phyloP scores from a whole-genome alignment of 2,797 vertebrate species.

The Labeo calbasu region DNA sequence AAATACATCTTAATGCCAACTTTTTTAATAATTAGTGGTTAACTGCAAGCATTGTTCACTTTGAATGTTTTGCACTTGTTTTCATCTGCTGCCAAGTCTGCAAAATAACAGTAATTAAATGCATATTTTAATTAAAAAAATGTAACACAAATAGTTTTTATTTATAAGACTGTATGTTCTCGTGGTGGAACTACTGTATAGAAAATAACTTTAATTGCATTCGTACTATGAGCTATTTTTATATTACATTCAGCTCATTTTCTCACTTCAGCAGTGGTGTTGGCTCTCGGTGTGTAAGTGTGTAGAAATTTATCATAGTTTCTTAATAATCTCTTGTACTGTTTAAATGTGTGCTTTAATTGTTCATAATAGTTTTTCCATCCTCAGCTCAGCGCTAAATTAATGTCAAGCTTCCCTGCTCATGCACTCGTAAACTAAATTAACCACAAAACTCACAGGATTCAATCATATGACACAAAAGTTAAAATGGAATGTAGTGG shows the following conservation, averaged over 20 bases:
- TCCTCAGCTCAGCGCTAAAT: neutral
- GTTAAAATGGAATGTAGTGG: neutral
- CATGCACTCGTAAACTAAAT: neutral
- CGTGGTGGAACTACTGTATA: neutral
- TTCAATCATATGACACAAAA: neutral
- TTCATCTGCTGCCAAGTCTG: neutral
- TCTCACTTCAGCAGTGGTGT: neutral
- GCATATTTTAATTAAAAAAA: neutral
- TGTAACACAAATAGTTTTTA: neutral
- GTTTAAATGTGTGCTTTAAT: too few species aligned
- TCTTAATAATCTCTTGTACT: too few species aligned
- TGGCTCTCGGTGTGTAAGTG: too few species aligned
- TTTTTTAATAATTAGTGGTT: neutral
- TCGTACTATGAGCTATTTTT: neutral
- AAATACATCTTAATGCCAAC: neutral
- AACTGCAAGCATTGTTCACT: neutral
- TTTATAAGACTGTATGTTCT: neutral
- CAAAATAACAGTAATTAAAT: neutral
- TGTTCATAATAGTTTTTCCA: neutral
- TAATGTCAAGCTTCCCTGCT: neutral
- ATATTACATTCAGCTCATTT: neutral
- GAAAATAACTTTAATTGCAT: neutral
- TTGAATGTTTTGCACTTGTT: neutral
- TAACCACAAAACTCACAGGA: neutral
- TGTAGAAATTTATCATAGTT: too few species aligned